Evolutionary conservation across 2,888 invertebrate genomes (phyloP), one percentile per base, ranked within the genome.

Genomic region (Phragmatobia fuliginosa): DNA sequence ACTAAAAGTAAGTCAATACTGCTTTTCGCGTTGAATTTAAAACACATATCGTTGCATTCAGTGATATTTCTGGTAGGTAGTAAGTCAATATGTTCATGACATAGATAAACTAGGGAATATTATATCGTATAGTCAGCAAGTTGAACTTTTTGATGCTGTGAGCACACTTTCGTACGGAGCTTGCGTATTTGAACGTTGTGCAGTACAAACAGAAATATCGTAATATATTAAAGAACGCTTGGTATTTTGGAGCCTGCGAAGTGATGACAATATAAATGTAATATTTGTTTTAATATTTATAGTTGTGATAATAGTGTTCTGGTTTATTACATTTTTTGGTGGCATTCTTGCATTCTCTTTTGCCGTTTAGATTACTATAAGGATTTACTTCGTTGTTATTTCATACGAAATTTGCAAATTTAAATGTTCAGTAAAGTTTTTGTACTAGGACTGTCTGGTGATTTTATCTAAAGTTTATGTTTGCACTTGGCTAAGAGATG

Each of bases 401-500:
- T 16, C 21, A 8, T 21, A 49, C 2, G 1, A 49, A n/a, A 33
- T 33, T 28, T 49, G 32, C 32, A 49, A 45, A 33, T 33, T 49
- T 63, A 33, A 49, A 32, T 32, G 28, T 62, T 59, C 66, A 61
- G 10, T 11, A 68, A 76, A 73, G 58, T 71, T 72, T 70, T 69
- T 62, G 32, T 49, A 49, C 63, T 32, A 21, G 31, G 67, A 75
- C 56, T 33, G 25, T 49, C 25, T 49, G 6, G 1, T 16, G 28
- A 49, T 33, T 33, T 52, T 33, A 25, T 52, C 49, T 52, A 81
- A 88, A 88, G 83, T 87, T 87, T 86, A 77, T 72, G 78, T 82
- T 85, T 77, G 74, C 71, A 81, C 76, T 81, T 82, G 79, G 72
- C 81, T 80, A 79, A 81, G 75, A 84, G 79, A 83, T 83, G 80